Evolutionary conservation across 2,113 vertebrate species (phyloP), one percentile per base, ranked within the genome.

Genomic region (Apeltes quadracus): DNA sequence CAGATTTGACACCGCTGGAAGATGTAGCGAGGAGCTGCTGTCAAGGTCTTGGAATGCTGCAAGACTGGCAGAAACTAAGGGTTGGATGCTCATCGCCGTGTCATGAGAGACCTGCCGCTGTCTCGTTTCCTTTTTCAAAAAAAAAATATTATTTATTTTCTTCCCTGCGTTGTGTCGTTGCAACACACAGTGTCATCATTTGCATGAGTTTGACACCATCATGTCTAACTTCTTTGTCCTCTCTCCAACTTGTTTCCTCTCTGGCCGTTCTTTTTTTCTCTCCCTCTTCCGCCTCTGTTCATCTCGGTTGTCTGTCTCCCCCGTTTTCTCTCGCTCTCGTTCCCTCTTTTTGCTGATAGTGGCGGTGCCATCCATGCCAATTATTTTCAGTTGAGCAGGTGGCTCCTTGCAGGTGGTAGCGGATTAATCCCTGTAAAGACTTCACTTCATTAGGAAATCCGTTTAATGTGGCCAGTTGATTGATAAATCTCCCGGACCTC

Each of bases 381-480:
- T 93, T 93, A 93, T 87, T 87, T 87, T 89, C 71, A 86, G 87
- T 88, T 64, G 92, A 94, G 93, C 94, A 94, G 94, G 94, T 94
- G 93, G 93, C 90, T 93, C 92, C 84, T 93, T 73, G 88, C 92
- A 93, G 94, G 94, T 91, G 93, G 93, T 87, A 83, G 87, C 90
- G 91, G 90, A 91, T 91, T 94, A 94, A 94, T 94, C 93, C 92
- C 92, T 92, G 91, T 94, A 92, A 94, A 94, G 93, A 94, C 91
- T 90, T 91, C 92, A 91, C 92, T 94, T 94, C 93, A 94, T 94
- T 94, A 94, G 93, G 92, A 92, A 94, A 93, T 94, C 94, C 85
- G 91, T 94, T 94, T 93, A 93, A 94, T 94, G 93, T 93, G 89
- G 91, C 92, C 92, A 84, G 87, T 90, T 91, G 92, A 94, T 94